A percentile compares a stretch with the other conserved stretches of the same genome.
Evolutionary conservation across 2,888 invertebrate genomes (phyloP).

Genomic region (Galeopsomyia nigrocyanea): DNA sequence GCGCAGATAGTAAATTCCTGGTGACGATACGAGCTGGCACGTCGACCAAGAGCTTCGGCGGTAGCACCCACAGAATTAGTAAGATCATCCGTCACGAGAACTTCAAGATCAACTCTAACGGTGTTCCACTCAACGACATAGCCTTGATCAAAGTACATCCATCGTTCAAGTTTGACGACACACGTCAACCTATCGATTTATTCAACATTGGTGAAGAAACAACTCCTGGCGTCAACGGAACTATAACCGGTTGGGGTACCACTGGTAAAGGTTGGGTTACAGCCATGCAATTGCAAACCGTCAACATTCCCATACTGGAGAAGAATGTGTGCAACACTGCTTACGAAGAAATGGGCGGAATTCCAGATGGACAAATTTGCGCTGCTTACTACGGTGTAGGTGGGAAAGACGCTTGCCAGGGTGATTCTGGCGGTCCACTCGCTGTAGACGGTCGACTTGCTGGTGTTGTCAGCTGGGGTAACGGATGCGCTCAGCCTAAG

Average conservation of each 20-base stretch:
- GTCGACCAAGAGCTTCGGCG: conserved; percentile 42
- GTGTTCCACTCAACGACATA: conserved; percentile 67
- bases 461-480: conserved; percentile 68
- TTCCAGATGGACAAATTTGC: conserved; percentile 69
- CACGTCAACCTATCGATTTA: conserved; percentile 69
- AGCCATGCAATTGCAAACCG: conserved; percentile 37
- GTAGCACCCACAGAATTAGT: conserved; percentile 41
- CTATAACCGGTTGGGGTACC: conserved; percentile 58
- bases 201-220: conserved; percentile 61
- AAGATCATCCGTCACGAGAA: conserved; percentile 46
- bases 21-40: conserved; percentile 21
- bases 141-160: conserved; percentile 70
- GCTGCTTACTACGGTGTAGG: conserved; percentile 66
- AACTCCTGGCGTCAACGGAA: conserved; percentile 46
- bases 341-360: conserved; percentile 62
- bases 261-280: conserved; percentile 47
- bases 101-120: not conserved
- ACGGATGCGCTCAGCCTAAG: conserved; percentile 71
- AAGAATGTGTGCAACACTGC: conserved; percentile 69
- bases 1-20: conserved; percentile 50
- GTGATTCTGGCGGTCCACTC: conserved; percentile 59
- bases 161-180: conserved; percentile 67
- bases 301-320: conserved; percentile 69
- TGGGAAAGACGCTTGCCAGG: conserved; percentile 65
- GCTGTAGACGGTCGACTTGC: conserved; percentile 55